Evolutionary conservation across 64 coral and sea anemone genomes (phyloP), one percentile per base, ranked within the genome.

Genomic region (Exaiptasia diaphana): DNA sequence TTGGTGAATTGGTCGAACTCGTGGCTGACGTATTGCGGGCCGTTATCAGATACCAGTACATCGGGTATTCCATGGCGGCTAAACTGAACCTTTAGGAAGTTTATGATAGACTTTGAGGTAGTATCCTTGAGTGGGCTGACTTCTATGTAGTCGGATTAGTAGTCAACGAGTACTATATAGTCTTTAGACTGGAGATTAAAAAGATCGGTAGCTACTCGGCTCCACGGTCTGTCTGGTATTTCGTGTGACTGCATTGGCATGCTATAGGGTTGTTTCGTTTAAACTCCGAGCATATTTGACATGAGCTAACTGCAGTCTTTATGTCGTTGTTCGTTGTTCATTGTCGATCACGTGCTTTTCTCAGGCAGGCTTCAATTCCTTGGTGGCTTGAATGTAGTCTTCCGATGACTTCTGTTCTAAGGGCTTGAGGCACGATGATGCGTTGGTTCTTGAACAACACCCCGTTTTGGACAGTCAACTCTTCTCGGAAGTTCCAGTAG

Each of bases 321-420:
- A 67, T 20, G 35, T 67, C 26, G 20, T 14, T 38, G 41, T 36
- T 39, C 63, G 14, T 38, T n/a, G n/a, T n/a, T n/a, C n/a, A n/a
- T n/a, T n/a, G n/a, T 78, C 28, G n/a, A 45, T 84, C 88, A 50
- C 73, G 83, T 1, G 80, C 73, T 32, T 79, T 91, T 12, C 81
- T 25, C 12, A 75, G 49, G 40, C 60, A 85, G 25, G 73, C 52
- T 78, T 91, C 80, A 27, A 57, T 61, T 61, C 88, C 80, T 27
- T 84, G 89, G 41, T 85, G 82, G 48, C 89, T 85, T 20, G 71
- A 78, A 67, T 85, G 82, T 30, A 77, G 49, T 13, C 60, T 70
- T 10, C 71, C 24, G 11, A 68, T 37, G 37, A 67, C 34, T 49
- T 83, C 71, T 31, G 46, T 20, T 54, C 71, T 82, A 60, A 84